A percentile compares a stretch with the other conserved stretches of the same genome.
Conservation (phyloP, 1,140 invertebrate species). For the Teleogryllus occipitalis region DNA sequence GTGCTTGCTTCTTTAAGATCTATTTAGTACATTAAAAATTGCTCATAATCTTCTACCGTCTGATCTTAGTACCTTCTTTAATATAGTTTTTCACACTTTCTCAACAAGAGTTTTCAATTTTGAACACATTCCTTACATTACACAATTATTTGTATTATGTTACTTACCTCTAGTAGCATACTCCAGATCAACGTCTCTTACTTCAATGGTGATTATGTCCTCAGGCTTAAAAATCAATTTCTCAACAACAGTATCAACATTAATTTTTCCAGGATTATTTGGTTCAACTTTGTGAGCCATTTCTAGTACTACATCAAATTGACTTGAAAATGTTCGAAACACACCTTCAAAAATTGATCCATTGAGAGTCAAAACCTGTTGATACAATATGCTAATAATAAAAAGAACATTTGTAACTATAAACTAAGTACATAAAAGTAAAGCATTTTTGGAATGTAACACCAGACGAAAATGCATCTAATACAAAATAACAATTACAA, state of each 20-base stretch:
- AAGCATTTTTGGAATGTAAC: conserved; percentile 3
- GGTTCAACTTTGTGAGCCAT: conserved; percentile 71
- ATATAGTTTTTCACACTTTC: too few relatives aligned
- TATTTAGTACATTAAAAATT: too few relatives aligned
- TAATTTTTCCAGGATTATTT: conserved; percentile 46
- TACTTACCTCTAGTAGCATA: conserved; percentile 64
- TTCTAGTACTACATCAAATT: conserved; percentile 76
- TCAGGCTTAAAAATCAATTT: conserved; percentile 77
- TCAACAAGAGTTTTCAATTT: too few relatives aligned
- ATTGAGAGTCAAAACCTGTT: conserved; percentile 63
- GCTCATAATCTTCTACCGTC: too few relatives aligned
- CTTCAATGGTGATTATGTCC: conserved; percentile 71
- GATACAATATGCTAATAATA: conserved; percentile 10
- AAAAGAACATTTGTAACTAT: neutral
- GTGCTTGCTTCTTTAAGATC: too few relatives aligned
- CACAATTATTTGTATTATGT: neutral
- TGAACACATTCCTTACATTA: neutral
- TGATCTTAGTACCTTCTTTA: too few relatives aligned
- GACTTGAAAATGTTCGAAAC: conserved; percentile 74
- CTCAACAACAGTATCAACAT: conserved; percentile 62
- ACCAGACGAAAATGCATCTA: too few relatives aligned
- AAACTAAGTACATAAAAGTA: neutral
- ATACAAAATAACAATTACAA: too few relatives aligned
- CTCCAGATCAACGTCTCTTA: conserved; percentile 75
- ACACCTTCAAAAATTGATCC: conserved; percentile 77